Evolutionary conservation across 2,888 invertebrate genomes (phyloP).

Genomic region (Cantharis rufa): DNA sequence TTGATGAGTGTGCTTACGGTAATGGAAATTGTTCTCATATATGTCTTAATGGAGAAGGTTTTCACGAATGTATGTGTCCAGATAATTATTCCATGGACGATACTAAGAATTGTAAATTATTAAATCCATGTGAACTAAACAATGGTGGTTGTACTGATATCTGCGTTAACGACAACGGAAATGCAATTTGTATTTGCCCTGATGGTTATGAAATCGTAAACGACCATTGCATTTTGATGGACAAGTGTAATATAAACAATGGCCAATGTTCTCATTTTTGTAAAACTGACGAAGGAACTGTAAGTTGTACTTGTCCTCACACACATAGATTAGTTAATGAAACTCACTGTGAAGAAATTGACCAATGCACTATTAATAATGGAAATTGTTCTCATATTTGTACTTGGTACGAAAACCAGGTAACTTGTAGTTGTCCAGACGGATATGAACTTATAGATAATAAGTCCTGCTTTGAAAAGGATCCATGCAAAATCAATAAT

Average conservation of each 20-base stretch:
- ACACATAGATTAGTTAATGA: neutral
- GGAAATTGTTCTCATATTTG: conserved; percentile 64
- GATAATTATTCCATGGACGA: conserved; percentile 42
- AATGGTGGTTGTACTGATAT: conserved; percentile 55
- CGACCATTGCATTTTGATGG: conserved; percentile 50
- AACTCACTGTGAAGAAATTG: conserved; percentile 42
- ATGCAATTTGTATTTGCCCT: conserved; percentile 37
- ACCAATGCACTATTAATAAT: conserved; percentile 52
- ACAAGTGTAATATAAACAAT: conserved; percentile 26
- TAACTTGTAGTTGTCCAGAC: conserved; percentile 57
- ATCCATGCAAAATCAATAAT: conserved; percentile 56
- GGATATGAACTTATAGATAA: conserved; percentile 46
- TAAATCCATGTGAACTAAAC: conserved; percentile 32
- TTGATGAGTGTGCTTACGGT: conserved; percentile 47
- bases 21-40: conserved; percentile 56
- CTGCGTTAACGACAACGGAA: conserved; percentile 47
- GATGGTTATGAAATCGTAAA: conserved; percentile 50
- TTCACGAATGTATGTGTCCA: conserved; percentile 55
- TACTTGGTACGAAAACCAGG: conserved; percentile 36
- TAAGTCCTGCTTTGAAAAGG: conserved; percentile 49
- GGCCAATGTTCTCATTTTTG: conserved; percentile 61
- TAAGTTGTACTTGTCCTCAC: conserved; percentile 40
- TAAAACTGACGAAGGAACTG: conserved; percentile 50
- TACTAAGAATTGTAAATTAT: conserved; percentile 20
- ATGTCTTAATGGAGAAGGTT: conserved; percentile 57